These are phyloP conservation scores for Tachycineta bicolor DNA, from an alignment of 2,113 vertebrate species.

Conservation along the genomic window DNA sequence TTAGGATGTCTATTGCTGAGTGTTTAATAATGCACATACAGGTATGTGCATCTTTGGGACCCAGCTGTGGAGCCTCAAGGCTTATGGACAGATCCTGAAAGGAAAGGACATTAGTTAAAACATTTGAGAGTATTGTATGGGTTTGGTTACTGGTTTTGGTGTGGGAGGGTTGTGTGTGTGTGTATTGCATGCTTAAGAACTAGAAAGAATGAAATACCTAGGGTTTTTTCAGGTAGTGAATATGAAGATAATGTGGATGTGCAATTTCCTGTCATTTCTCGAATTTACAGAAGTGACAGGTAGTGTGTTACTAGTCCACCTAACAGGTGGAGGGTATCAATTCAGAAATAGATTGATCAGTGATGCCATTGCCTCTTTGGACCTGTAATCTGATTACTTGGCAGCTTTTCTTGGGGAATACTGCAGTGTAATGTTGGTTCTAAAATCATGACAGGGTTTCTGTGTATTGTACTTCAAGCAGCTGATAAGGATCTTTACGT, in stretches of 20 bases:
- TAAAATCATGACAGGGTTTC: neutral
- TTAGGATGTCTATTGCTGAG: neutral
- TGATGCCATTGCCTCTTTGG: neutral
- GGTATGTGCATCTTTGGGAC: neutral
- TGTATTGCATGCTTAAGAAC: neutral
- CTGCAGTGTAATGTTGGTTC: neutral
- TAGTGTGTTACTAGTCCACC: neutral
- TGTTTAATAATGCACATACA: neutral
- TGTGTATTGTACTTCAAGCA: neutral
- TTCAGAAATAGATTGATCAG: neutral
- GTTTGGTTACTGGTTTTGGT: neutral
- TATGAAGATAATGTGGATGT: neutral
- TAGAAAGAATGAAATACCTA: neutral
- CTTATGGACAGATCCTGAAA: neutral
- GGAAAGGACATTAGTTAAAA: neutral
- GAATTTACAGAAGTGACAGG: neutral
- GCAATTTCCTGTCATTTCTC: neutral
- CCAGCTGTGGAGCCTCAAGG: neutral
- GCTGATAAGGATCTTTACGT: neutral
- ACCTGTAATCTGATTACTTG: neutral
- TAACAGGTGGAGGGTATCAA: neutral
- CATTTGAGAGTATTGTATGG: neutral
- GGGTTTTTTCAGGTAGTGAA: neutral
- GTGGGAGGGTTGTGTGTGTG: fast-evolving
- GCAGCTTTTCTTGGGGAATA: neutral